Conservation (phyloP, 2,113 vertebrate genomes). For the Nerophis ophidion region DNA sequence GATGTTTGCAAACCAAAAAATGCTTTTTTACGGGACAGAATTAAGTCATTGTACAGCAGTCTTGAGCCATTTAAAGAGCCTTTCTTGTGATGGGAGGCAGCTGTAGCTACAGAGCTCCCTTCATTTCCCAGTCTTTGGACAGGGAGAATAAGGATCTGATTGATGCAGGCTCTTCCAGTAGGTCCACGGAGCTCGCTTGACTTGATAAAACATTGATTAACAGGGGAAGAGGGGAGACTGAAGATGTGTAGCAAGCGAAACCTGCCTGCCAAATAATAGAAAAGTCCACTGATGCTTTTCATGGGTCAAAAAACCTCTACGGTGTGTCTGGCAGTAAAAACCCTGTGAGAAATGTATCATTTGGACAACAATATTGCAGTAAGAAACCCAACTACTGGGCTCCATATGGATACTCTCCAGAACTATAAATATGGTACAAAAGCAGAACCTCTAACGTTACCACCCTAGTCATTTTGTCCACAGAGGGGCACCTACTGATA, state of each 20-base stretch:
- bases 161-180: conserved; percentile 51
- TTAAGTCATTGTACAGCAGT: conserved; percentile 32
- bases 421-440: too few relatives aligned
- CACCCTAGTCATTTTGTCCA: too few relatives aligned
- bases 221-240: conserved; percentile 35
- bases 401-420: too few relatives aligned
- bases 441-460: too few relatives aligned
- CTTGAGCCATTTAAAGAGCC: conserved; percentile 30
- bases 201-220: conserved; percentile 63
- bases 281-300: conserved; percentile 38
- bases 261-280: conserved; percentile 30
- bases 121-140: conserved; percentile 39
- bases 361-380: not conserved
- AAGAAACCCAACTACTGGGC: not conserved
- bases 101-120: conserved; percentile 50
- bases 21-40: conserved; percentile 28
- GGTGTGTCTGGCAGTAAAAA: not conserved
- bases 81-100: conserved; percentile 45
- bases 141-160: conserved; percentile 63
- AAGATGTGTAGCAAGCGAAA: conserved; percentile 13
- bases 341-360: too few relatives aligned
- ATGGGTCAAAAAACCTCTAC: conserved; percentile 10
- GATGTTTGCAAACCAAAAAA: conserved; percentile 18
- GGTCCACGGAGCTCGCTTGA: conserved; percentile 41
- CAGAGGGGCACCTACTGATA: too few relatives aligned